Conservation (phyloP, 2,113 vertebrate species). For the Antechinus flavipes region DNA sequence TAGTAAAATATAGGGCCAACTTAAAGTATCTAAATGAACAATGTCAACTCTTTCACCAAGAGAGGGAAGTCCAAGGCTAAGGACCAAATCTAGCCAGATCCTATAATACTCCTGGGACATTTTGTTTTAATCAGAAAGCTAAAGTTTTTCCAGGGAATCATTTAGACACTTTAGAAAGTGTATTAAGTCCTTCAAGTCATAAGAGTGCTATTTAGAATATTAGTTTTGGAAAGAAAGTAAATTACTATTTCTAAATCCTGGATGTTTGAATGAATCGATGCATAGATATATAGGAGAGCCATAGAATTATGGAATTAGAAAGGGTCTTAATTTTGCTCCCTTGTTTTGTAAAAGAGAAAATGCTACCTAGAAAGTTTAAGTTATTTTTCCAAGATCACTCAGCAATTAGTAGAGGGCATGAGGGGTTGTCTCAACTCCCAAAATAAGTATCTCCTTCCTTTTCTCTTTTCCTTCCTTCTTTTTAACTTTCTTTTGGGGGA, state of each 20-base stretch:
- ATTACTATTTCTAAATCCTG: not conserved
- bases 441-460: not conserved
- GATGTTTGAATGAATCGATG: not conserved
- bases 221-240: not conserved
- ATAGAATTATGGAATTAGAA: not conserved
- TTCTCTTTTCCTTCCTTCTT: not conserved
- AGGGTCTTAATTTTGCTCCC: not conserved
- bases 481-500: not conserved
- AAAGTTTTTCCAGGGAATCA: not conserved
- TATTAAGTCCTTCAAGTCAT: not conserved
- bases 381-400: not conserved
- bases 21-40: not conserved
- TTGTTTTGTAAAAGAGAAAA: not conserved
- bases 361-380: not conserved
- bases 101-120: not conserved
- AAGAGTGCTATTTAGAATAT: not conserved
- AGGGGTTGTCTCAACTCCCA: not conserved
- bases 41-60: not conserved
- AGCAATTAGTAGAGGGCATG: not conserved
- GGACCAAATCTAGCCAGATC: not conserved
- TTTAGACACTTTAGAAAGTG: not conserved
- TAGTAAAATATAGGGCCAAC: not conserved
- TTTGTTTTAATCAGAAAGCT: not conserved
- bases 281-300: not conserved
- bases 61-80: not conserved